Base-by-base conservation (phyloP, 2,797 vertebrate species). In the Oreortyx pictus region DNA sequence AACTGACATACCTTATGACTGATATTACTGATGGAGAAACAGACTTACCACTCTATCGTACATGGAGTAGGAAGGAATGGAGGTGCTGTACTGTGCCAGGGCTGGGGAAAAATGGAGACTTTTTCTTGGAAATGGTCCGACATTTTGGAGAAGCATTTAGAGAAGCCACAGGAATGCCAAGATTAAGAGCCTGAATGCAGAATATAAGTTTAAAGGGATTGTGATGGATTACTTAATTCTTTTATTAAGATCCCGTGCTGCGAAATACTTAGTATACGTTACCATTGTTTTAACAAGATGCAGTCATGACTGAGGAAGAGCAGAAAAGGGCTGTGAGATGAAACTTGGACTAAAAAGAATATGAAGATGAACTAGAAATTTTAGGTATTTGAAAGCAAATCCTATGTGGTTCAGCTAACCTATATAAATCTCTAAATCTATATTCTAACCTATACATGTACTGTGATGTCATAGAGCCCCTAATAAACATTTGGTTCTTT, bases 331-430 rank as follows among this genome's bases (percentile, higher is more conserved):
- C 52, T 93, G 33, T 73, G 77, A 94, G 86, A 83, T 76, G 72
- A 96, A 96, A 94, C 49, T 61, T 86, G 79, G 73, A 80, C 41
- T 68, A 71, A 89, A 95, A 93, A 72, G 88, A 76, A 77, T 90
- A 74, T 68, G 90, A 91, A 93, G 86, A 95, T 52, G 88, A 61
- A 44, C 46, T 92, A 80, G 94, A 84, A 91, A 67, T 50, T 80
- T 95, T 77, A 85, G 89, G 94, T 89, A 95, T 94, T 87, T 83
- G 85, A 92, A 97, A 90, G 79, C 88, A 93, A 96, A 94, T 97
- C 96, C 94, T 88, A 70, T 95, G 89, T 95, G 84, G 78, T 59
- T 90, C n/a, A 50, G 49, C 74, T 47, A 59, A 94, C 35, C 79
- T 80, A 37, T 85, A 44, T 87, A 94, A 92, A 79, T 89, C 88